Evolutionary conservation across 2,888 invertebrate species (phyloP), one percentile per base, ranked within the genome.

Genomic region (Tenthredo mesomela): DNA sequence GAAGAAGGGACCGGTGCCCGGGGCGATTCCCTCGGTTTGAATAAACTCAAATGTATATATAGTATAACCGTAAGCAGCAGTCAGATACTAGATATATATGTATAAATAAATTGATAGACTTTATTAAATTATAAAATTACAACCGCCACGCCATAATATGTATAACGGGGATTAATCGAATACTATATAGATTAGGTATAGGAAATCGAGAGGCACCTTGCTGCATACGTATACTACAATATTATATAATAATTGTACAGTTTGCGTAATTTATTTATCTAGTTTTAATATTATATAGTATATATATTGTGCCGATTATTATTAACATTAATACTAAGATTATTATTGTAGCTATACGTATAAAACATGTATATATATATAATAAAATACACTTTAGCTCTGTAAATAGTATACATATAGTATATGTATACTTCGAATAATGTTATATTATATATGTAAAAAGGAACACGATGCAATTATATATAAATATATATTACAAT

Each of bases 401-500:
- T 75, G 15, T 25, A 47, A 47, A 29, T 10, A 43, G 50, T 78
- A 78, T 78, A 78, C 58, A 33, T 80, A 58, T 80, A 37, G 50
- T 40, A 37, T 80, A 78, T 21, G 61, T 61, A 80, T 37, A 21
- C 21, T n/a, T 6, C 21, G 73, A 47, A 50, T 77, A 15, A 50
- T 29, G 33, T 77, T 77, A 77, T 50, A 77, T 77, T 77, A 54
- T 77, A 50, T 29, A 33, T 54, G 33, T 18, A 25, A 73, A 43
- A n/a, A 77, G 1, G 40, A 50, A 77, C 21, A 40, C 50, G 77
- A 77, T 77, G 50, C 33, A 77, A 77, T 50, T 54, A 54, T 77
- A 54, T 77, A 77, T 77, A 77, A 77, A 77, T 77, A 77, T 54
- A 77, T 77, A 77, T 7, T n/a, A n/a, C n/a, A n/a, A 50, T 77